Evolutionary conservation across 2,888 invertebrate species (phyloP).

Genomic region (Slavum lentiscoides): DNA sequence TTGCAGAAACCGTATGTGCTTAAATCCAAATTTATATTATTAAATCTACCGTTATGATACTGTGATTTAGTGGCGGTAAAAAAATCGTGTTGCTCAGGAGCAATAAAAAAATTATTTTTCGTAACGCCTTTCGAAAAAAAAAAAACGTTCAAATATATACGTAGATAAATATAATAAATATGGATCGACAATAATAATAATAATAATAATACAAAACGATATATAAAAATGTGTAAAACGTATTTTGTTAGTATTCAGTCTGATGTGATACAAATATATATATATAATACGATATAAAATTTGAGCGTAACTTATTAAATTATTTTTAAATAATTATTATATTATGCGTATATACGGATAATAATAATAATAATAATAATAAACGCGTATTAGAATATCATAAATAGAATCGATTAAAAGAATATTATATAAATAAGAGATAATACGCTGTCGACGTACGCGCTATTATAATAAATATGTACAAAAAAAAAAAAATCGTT

Average conservation of each 20-base stretch:
- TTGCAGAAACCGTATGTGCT: too few relatives aligned
- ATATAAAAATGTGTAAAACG: slow-evolving; percentile 8
- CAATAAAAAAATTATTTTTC: too few relatives aligned
- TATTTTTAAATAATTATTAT: neutral
- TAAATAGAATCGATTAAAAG: neutral
- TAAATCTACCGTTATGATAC: too few relatives aligned
- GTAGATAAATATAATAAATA: neutral
- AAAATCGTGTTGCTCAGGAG: too few relatives aligned
- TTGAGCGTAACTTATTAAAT: slow-evolving; percentile 31
- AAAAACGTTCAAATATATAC: too few relatives aligned
- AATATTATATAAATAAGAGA: too few relatives aligned
- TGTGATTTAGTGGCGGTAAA: too few relatives aligned
- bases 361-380: neutral
- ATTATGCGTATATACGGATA: neutral
- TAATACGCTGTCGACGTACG: too few relatives aligned
- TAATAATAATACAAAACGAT: neutral
- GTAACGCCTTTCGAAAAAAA: too few relatives aligned
- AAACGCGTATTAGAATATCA: neutral
- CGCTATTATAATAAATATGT: too few relatives aligned
- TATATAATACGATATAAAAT: slow-evolving; percentile 20
- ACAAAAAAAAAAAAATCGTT: too few relatives aligned
- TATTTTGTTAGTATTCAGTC: slow-evolving; percentile 43
- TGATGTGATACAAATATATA: slow-evolving; percentile 15
- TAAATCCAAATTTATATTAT: too few relatives aligned
- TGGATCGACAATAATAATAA: slow-evolving; percentile 7